Percentiles rank a stretch among this genome's conserved stretches.
phyloP scores from a whole-genome alignment of 2,888 invertebrate genomes.

The Drosophila imparisetae region DNA sequence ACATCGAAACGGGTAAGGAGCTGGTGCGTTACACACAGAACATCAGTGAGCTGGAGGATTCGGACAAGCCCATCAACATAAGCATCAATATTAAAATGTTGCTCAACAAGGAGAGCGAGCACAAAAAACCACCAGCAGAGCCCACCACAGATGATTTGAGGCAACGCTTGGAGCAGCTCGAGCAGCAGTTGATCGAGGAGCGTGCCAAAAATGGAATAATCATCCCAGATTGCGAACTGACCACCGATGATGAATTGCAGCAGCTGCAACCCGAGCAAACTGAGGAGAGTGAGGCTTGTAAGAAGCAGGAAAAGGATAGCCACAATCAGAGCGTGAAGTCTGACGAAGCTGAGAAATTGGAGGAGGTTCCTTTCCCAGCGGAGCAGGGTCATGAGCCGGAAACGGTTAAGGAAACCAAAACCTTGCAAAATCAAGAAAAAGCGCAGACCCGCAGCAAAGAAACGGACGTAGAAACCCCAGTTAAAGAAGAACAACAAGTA shows the following conservation, averaged over 20 bases:
- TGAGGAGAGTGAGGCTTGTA: constrained; percentile 38
- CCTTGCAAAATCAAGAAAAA: constrained; percentile 64
- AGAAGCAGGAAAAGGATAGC: constrained; percentile 60
- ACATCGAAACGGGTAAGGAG: constrained; percentile 76
- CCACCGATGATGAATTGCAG: constrained; percentile 3
- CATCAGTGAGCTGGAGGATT: constrained; percentile 72
- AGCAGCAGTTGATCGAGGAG: constrained; percentile 66
- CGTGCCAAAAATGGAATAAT: constrained; percentile 44
- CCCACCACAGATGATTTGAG: constrained; percentile 67
- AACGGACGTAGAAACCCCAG: constrained; percentile 2
- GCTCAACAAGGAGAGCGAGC: constrained; percentile 70
- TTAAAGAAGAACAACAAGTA: not conserved
- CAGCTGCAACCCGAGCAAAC: not conserved
- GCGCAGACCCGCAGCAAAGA: constrained; percentile 48
- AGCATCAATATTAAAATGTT: constrained; percentile 83
- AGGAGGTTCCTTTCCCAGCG: constrained; percentile 5
- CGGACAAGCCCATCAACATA: constrained; percentile 80
- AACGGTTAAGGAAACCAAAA: constrained; percentile 65
- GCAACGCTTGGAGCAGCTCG: constrained; percentile 75
- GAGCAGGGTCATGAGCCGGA: constrained; percentile 49
- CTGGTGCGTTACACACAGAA: constrained; percentile 79
- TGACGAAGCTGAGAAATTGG: constrained; percentile 48
- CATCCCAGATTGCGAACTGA: constrained; percentile 28
- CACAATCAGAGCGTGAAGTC: constrained; percentile 59
- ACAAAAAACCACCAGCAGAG: constrained; percentile 37